phyloP scores from a whole-genome alignment of 2,113 vertebrate genomes.

The Potamarius usumacintae region DNA sequence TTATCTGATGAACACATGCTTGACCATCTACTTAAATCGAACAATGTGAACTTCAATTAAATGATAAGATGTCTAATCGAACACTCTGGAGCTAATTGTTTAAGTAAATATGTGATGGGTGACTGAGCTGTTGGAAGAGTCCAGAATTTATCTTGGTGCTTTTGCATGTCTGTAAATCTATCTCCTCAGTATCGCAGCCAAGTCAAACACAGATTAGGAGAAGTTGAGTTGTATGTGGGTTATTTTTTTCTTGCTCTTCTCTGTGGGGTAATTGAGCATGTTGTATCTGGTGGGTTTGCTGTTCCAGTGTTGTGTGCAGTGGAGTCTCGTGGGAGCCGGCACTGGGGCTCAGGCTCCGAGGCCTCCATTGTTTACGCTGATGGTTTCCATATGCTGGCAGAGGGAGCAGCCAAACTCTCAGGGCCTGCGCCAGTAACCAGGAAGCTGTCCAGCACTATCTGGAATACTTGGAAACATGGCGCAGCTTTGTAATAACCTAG shows the following conservation, averaged over 20 bases:
- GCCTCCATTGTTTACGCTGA: constrained; percentile 93
- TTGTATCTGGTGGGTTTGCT: constrained; percentile 78
- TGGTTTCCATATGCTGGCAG: constrained; percentile 92
- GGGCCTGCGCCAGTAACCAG: constrained; percentile 70
- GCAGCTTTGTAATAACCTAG: constrained; percentile 62
- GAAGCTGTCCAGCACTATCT: constrained; percentile 74
- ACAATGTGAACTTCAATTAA: constrained; percentile 17
- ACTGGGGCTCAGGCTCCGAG: constrained; percentile 81
- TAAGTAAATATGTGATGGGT: constrained; percentile 67
- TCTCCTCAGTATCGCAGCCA: constrained; percentile 71
- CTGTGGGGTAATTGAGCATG: constrained; percentile 78
- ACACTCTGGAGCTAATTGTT: constrained; percentile 67
- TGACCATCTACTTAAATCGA: background rate
- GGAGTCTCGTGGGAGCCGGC: constrained; percentile 81
- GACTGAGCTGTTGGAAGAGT: constrained; percentile 61
- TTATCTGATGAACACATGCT: constrained; percentile 20
- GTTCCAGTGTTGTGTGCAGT: constrained; percentile 80
- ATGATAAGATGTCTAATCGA: constrained; percentile 67
- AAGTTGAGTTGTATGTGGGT: constrained; percentile 69
- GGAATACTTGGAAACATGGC: constrained; percentile 76
- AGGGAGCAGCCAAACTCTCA: constrained; percentile 78
- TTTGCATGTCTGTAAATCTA: constrained; percentile 64
- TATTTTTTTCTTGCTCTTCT: constrained; percentile 52
- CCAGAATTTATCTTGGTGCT: constrained; percentile 54
- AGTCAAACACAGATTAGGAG: constrained; percentile 82